These are phyloP conservation scores for Tetragonula clypearis DNA, from an alignment of 1,140 invertebrate species.

Conservation along the genomic window DNA sequence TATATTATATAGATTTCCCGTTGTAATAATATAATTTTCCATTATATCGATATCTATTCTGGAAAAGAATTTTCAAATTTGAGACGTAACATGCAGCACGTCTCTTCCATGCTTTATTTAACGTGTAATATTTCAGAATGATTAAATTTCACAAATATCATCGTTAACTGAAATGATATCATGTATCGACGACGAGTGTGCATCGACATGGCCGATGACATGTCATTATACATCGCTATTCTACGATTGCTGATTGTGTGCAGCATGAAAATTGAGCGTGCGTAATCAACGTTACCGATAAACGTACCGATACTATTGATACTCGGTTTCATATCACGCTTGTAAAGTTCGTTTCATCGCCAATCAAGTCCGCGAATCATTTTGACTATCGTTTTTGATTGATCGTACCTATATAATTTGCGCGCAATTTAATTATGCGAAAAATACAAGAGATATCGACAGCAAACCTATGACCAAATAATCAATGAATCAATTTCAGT, in stretches of 20 bases:
- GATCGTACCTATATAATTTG: too few species aligned
- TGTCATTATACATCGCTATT: background rate
- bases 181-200: background rate
- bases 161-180: background rate
- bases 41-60: too few species aligned
- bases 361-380: background rate
- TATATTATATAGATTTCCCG: too few species aligned
- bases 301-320: slow-evolving; percentile 40
- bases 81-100: background rate
- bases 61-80: too few species aligned
- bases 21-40: too few species aligned
- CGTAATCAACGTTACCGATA: background rate
- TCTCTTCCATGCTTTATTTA: background rate
- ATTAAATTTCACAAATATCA: background rate
- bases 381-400: background rate
- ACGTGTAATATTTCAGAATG: background rate
- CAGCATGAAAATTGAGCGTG: background rate
- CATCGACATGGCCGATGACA: background rate
- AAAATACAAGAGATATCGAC: background rate
- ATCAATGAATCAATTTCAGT: background rate
- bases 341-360: slow-evolving; percentile 38
- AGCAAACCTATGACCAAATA: background rate
- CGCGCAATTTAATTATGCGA: background rate
- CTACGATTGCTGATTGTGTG: background rate
- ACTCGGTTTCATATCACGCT: slow-evolving; percentile 16